Conservation (phyloP, 35 echinoderm and acorn worm genomes). For the Apostichopus japonicus region DNA sequence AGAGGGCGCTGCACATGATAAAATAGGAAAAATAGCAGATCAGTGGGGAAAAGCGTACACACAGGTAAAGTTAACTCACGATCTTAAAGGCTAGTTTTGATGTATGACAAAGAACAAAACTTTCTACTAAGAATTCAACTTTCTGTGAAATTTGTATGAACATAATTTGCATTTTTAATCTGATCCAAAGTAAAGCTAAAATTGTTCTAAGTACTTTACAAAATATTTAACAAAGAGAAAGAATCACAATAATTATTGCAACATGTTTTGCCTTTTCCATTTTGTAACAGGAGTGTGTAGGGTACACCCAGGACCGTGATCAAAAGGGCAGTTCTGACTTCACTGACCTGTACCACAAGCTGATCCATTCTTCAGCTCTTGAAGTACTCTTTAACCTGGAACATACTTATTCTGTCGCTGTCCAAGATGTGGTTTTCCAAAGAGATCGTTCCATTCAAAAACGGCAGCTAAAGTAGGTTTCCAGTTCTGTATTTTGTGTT, state of each 20-base stretch:
- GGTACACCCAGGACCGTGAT: constrained; percentile 71
- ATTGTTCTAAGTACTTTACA: too few relatives aligned
- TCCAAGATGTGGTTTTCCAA: constrained; percentile 80
- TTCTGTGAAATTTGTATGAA: too few relatives aligned
- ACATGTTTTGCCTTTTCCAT: background rate
- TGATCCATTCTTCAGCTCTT: constrained; percentile 89
- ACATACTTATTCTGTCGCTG: constrained; percentile 90
- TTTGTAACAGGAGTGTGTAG: constrained; percentile 75
- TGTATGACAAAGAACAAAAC: too few relatives aligned
- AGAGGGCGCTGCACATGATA: constrained; percentile 78
- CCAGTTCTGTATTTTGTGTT: too few relatives aligned
- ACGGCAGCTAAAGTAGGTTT: constrained; percentile 66
- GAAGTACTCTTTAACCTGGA: constrained; percentile 90
- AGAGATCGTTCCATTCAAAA: constrained; percentile 70
- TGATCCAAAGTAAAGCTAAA: too few relatives aligned
- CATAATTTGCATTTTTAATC: too few relatives aligned
- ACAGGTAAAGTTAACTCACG: constrained; percentile 59
- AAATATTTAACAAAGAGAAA: too few relatives aligned
- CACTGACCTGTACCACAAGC: constrained; percentile 85
- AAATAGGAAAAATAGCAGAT: constrained; percentile 89
- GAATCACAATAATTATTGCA: too few relatives aligned
- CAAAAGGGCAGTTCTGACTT: constrained; percentile 69
- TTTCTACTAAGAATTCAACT: too few relatives aligned
- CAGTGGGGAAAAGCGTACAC: constrained; percentile 83
- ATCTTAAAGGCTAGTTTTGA: too few relatives aligned